A percentile compares a stretch with the other conserved stretches of the same genome.
Evolutionary conservation across 2,888 invertebrate genomes (phyloP).

Genomic region (Rambutsinella grinnellia): DNA sequence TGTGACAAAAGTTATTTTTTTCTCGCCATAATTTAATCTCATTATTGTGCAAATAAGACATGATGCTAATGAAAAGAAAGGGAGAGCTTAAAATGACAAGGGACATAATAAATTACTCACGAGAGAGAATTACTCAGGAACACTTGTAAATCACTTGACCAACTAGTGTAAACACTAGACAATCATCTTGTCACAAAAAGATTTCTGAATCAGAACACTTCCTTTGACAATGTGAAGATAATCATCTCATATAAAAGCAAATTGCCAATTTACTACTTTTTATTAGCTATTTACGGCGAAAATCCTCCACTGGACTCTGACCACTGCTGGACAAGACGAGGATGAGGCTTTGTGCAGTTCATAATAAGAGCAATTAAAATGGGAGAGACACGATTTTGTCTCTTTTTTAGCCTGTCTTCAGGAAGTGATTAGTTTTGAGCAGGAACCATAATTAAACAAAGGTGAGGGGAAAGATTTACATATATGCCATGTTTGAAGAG

Average conservation of each 20-base stretch:
- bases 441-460: slow-evolving; percentile 5
- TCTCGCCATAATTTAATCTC: neutral
- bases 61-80: neutral
- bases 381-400: neutral
- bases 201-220: slow-evolving; percentile 28
- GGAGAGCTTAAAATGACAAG: neutral
- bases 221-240: slow-evolving; percentile 17
- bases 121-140: slow-evolving; percentile 42
- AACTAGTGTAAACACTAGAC: slow-evolving; percentile 12
- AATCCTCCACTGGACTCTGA: no score
- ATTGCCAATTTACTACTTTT: slow-evolving; percentile 9
- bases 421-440: slow-evolving; percentile 16
- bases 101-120: slow-evolving; percentile 30
- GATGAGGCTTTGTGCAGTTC: neutral
- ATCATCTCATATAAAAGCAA: slow-evolving; percentile 14
- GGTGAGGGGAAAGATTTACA: neutral
- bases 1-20: slow-evolving; percentile 3
- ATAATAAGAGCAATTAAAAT: neutral
- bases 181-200: slow-evolving; percentile 9
- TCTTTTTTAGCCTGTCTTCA: neutral
- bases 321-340: neutral
- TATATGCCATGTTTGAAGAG: neutral
- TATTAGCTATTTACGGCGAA: neutral
- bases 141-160: slow-evolving; percentile 34
- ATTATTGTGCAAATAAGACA: neutral